phyloP scores from a whole-genome alignment of 2,888 invertebrate genomes.

The Acanthosepion lycidas region DNA sequence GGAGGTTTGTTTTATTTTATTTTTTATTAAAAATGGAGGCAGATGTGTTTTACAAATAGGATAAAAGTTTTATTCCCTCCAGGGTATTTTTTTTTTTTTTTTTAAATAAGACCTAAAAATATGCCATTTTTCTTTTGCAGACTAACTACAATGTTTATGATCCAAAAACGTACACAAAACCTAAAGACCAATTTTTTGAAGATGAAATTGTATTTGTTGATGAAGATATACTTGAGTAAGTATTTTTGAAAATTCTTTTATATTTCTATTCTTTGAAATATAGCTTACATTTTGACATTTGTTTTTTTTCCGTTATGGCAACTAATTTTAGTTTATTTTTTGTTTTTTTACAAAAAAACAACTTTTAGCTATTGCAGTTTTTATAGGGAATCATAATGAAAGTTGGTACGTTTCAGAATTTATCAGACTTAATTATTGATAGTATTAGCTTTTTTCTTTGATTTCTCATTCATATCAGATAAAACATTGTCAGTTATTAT shows the following conservation, averaged over 20 bases:
- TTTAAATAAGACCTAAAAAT: background rate
- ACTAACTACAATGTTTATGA: slow-evolving; percentile 70
- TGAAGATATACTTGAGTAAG: slow-evolving; percentile 71
- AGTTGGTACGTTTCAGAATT: no score
- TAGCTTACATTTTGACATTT: no score
- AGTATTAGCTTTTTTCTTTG: no score
- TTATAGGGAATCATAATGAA: no score
- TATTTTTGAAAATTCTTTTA: slow-evolving; percentile 37
- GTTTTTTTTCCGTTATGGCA: no score
- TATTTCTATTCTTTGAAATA: no score
- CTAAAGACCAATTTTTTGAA: slow-evolving; percentile 63
- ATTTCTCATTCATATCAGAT: no score
- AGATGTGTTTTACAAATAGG: background rate
- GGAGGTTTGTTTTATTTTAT: slow-evolving; percentile 69
- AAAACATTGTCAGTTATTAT: no score
- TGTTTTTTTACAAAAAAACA: no score
- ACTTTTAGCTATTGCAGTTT: no score
- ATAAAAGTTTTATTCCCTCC: background rate
- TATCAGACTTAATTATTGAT: no score
- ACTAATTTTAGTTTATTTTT: no score
- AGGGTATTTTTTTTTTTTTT: background rate
- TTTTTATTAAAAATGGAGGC: background rate
- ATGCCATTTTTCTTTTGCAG: slow-evolving; percentile 52
- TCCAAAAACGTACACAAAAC: slow-evolving; percentile 70
- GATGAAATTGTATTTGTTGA: slow-evolving; percentile 68